These are phyloP conservation scores for Drosophila gunungcola DNA, from an alignment of 1,140 invertebrate genomes.

Conservation along the genomic window DNA sequence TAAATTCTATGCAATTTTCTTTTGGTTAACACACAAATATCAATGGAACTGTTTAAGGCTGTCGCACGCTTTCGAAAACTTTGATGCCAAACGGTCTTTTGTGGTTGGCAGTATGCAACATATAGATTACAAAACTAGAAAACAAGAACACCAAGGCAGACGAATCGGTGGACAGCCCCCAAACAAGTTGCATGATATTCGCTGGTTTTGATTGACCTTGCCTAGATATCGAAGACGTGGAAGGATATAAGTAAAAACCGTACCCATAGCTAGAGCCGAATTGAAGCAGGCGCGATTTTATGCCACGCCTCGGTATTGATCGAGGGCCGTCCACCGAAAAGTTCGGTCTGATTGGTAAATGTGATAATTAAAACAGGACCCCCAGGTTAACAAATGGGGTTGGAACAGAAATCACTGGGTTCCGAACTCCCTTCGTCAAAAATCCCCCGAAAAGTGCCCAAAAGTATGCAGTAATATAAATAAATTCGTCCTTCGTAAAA, in stretches of 20 bases:
- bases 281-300: slow-evolving; percentile 94
- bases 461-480: too few relatives aligned
- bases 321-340: slow-evolving; percentile 91
- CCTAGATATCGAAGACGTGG: slow-evolving; percentile 10
- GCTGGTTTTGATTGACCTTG: slow-evolving; percentile 42
- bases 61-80: slow-evolving; percentile 90
- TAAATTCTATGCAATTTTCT: slow-evolving; percentile 12
- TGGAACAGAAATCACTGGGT: too few relatives aligned
- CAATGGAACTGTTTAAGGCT: slow-evolving; percentile 83
- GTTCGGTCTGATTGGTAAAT: slow-evolving; percentile 83
- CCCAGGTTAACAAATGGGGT: neutral
- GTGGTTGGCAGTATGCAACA: slow-evolving; percentile 27
- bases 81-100: slow-evolving; percentile 78
- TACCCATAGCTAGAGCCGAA: slow-evolving; percentile 95
- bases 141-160: slow-evolving; percentile 25
- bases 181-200: slow-evolving; percentile 85
- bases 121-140: slow-evolving; percentile 23
- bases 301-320: slow-evolving; percentile 92
- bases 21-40: slow-evolving; percentile 54
- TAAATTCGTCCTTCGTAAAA: too few relatives aligned
- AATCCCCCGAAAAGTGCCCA: too few relatives aligned
- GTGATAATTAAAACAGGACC: slow-evolving; percentile 86
- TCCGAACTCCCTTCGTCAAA: too few relatives aligned
- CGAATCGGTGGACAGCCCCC: slow-evolving; percentile 87
- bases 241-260: slow-evolving; percentile 65